Conservation (phyloP, 2,113 vertebrate species). For the Cavia aperea region DNA sequence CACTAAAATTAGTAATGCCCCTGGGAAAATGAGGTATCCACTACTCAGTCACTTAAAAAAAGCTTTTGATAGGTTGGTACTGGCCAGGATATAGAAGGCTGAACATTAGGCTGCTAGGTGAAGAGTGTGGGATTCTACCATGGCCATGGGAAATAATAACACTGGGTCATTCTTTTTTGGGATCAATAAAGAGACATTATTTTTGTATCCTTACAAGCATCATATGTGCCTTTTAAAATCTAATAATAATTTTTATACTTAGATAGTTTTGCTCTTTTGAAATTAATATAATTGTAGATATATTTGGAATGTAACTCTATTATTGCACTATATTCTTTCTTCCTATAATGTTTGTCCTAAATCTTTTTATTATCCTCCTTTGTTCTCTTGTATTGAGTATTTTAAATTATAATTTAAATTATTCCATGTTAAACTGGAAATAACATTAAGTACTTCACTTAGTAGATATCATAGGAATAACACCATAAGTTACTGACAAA, state of each 20-base stretch:
- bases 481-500: background rate
- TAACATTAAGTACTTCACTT: background rate
- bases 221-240: background rate
- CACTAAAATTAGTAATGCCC: background rate
- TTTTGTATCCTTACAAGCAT: background rate
- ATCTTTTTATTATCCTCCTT: background rate
- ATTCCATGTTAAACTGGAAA: background rate
- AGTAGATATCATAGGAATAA: background rate
- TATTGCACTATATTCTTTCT: background rate
- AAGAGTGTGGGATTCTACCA: background rate
- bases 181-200: background rate
- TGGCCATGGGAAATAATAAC: background rate
- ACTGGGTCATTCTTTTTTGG: background rate
- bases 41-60: background rate
- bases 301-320: background rate
- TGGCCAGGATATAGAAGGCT: no score
- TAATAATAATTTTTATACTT: background rate
- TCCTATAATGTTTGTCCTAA: background rate
- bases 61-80: background rate
- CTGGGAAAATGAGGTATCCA: background rate
- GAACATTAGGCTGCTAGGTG: background rate
- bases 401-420: background rate
- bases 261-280: background rate
- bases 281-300: background rate
- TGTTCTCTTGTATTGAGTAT: background rate